Percentiles rank a stretch among this genome's conserved stretches.
Conservation (phyloP, 2,113 vertebrate species). For the Chaetops frenatus region DNA sequence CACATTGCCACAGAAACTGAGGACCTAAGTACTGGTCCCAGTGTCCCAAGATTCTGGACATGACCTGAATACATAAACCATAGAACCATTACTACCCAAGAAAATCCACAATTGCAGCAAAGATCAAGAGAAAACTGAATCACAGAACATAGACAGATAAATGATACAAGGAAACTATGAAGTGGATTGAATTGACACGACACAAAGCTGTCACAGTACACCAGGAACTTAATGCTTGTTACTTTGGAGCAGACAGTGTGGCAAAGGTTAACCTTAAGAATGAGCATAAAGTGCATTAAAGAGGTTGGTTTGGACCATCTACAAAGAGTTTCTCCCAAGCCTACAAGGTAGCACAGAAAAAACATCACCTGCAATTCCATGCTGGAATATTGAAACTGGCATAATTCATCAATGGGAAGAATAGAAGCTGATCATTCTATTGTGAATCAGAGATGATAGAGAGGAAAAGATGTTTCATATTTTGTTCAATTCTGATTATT, state of each 20-base stretch:
- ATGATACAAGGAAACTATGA: neutral
- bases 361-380: neutral
- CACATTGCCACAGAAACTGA: neutral
- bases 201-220: neutral
- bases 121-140: neutral
- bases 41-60: neutral
- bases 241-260: neutral
- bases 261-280: neutral
- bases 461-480: neutral
- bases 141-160: neutral
- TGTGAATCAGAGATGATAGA: neutral
- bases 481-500: slow-evolving; percentile 20
- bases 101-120: neutral
- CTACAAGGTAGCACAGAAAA: neutral
- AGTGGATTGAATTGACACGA: neutral
- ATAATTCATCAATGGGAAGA: neutral
- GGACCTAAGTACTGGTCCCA: neutral
- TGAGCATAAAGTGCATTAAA: neutral
- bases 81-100: neutral
- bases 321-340: neutral
- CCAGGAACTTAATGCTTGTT: neutral
- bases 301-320: neutral
- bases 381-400: neutral
- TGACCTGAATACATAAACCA: neutral
- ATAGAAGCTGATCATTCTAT: neutral